These are phyloP conservation scores for Promerops cafer DNA, from an alignment of 2,113 vertebrate species.

Conservation along the genomic window DNA sequence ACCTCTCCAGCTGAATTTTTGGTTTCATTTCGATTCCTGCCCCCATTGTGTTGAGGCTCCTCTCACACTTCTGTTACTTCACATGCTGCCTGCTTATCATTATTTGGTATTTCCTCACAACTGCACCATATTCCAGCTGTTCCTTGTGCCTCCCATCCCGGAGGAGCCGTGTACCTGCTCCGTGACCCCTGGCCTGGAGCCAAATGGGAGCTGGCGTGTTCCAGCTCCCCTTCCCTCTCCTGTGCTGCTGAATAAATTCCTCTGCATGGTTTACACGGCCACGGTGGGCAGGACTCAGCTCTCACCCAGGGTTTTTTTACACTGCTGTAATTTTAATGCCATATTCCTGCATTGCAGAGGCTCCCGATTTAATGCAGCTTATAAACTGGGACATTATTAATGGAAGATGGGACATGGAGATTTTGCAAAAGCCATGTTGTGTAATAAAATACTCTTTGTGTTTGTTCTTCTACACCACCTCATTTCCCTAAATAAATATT, in stretches of 20 bases:
- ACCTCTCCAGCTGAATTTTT: not conserved
- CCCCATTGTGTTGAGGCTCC: rapidly evolving
- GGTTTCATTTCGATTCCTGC: not conserved
- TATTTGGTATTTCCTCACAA: not conserved
- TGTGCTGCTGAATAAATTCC: not conserved
- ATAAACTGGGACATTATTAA: slow-evolving; percentile 44
- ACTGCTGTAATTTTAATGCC: slow-evolving; percentile 6
- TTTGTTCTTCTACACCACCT: slow-evolving; percentile 16
- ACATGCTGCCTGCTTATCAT: not conserved
- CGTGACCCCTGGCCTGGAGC: not conserved
- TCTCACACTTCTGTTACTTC: not conserved
- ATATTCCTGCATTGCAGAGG: slow-evolving; percentile 57
- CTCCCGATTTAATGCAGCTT: slow-evolving; percentile 58
- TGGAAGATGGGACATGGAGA: slow-evolving; percentile 33
- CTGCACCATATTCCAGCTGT: not conserved
- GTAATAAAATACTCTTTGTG: slow-evolving; percentile 41
- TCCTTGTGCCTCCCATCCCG: rapidly evolving
- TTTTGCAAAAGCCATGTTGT: slow-evolving; percentile 17
- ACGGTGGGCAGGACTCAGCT: not conserved
- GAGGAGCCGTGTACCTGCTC: not conserved
- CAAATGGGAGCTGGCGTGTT: not conserved
- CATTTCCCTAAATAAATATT: slow-evolving; percentile 58
- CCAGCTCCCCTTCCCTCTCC: not conserved
- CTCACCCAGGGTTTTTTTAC: not conserved
- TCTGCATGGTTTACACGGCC: not conserved